phyloP scores from a whole-genome alignment of 2,113 vertebrate genomes.

The Phainopepla nitens region DNA sequence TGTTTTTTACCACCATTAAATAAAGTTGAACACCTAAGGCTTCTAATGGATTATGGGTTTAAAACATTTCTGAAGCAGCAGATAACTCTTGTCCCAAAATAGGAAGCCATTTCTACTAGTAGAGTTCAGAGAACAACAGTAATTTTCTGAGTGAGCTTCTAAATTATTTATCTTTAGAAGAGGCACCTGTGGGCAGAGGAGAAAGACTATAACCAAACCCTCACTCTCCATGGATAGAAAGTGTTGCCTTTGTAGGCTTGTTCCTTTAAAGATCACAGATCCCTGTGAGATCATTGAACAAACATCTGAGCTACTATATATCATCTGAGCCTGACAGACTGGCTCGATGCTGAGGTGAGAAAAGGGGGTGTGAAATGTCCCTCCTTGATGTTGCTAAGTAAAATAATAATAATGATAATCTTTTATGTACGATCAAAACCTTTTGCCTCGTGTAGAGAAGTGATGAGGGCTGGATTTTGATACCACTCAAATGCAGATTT shows the following conservation, averaged over 20 bases:
- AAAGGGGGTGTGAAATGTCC: neutral
- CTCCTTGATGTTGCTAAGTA: neutral
- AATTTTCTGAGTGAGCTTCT: neutral
- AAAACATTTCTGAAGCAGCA: neutral
- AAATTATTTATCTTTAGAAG: neutral
- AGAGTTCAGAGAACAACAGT: neutral
- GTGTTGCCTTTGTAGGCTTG: neutral
- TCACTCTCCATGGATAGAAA: neutral
- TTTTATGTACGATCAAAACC: neutral
- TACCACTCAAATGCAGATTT: neutral
- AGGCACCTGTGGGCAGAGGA: neutral
- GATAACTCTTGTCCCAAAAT: neutral
- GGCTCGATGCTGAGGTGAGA: neutral
- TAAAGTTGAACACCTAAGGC: neutral
- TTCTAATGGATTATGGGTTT: neutral
- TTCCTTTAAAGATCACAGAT: slow-evolving; percentile 19
- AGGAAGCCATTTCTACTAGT: neutral
- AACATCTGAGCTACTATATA: neutral
- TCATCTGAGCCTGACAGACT: neutral
- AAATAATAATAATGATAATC: neutral
- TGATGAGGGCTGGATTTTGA: neutral
- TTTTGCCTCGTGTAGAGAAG: neutral
- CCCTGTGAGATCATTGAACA: neutral
- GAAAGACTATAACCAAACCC: neutral
- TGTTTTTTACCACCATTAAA: neutral